Evolutionary conservation across 2,888 invertebrate genomes (phyloP), one percentile per base, ranked within the genome.

Genomic region (Hypena proboscidalis): DNA sequence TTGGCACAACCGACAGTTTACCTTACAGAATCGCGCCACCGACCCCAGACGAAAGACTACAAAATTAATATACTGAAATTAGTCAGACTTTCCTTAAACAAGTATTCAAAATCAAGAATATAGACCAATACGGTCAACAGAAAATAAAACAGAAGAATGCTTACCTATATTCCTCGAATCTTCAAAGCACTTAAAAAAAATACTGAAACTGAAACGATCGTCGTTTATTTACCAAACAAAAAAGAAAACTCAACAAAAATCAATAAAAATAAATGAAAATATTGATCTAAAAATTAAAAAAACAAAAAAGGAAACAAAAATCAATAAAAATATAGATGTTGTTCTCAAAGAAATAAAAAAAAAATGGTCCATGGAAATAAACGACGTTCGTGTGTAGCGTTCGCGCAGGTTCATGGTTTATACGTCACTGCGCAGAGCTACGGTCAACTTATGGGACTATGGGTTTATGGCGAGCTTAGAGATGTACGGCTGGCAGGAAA

Each of bases 381-480:
- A 65, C 33, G 52, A 60, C 23, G 34, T 52, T 42, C 29, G 27
- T 44, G 29, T 33, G 32, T 49, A 52, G 66, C 66, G 66, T 55
- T 41, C 49, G 42, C 54, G 68, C 50, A 36, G 52, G 30, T 10
- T 48, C 56, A 43, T 51, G 53, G 49, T 42, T 44, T 52, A 55
- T 63, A 68, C 66, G 67, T 67, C 67, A 68, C 66, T 53, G 54
- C 34, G 51, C 41, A 34, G 40, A 48, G 47, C 36, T 34, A 10
- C 31, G 20, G 55, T 47, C 48, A 37, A 31, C 34, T 30, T 36
- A 52, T 32, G 40, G 54, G 52, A 48, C 41, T 34, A n/a, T n/a
- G 45, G 49, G 61, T 45, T 48, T 31, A 64, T 54, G 37, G 54
- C 38, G 44, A 47, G 37, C 31, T 51, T 35, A 40, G 29, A 27